phyloP scores from a whole-genome alignment of 2,113 vertebrate genomes.

The Eleginops maclovinus region DNA sequence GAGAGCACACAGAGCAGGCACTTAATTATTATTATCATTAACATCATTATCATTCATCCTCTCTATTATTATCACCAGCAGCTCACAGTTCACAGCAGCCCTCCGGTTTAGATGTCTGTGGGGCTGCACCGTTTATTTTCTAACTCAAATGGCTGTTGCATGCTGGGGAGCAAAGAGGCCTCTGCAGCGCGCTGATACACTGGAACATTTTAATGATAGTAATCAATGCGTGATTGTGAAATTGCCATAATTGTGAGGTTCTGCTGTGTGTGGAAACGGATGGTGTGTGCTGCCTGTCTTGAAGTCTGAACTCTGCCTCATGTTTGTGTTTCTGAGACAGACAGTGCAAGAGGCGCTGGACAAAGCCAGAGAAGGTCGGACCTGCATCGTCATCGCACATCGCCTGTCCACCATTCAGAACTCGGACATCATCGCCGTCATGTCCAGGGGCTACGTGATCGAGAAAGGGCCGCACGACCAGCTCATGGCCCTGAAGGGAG shows the following conservation, averaged over 20 bases:
- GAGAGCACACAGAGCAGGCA: slow-evolving; percentile 37
- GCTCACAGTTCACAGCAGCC: slow-evolving; percentile 39
- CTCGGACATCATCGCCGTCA: slow-evolving; percentile 86
- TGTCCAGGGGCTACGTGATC: slow-evolving; percentile 82
- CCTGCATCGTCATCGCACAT: slow-evolving; percentile 85
- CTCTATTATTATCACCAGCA: slow-evolving; percentile 61
- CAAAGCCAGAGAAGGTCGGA: slow-evolving; percentile 81
- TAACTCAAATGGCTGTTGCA: slow-evolving; percentile 33
- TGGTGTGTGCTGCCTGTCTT: slow-evolving; percentile 5
- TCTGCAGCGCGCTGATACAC: slow-evolving; percentile 29
- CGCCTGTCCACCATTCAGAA: slow-evolving; percentile 87
- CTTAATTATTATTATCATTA: slow-evolving; percentile 71
- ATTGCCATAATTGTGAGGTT: slow-evolving; percentile 63
- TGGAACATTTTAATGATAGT: slow-evolving; percentile 70
- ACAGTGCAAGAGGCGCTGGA: slow-evolving; percentile 83
- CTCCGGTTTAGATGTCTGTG: slow-evolving; percentile 29
- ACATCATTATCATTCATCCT: slow-evolving; percentile 68
- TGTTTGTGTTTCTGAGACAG: slow-evolving; percentile 53
- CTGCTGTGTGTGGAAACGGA: slow-evolving; percentile 22
- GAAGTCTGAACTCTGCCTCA: background rate
- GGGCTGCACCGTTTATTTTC: slow-evolving; percentile 9
- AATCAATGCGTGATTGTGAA: slow-evolving; percentile 69
- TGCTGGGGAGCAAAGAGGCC: slow-evolving; percentile 42
- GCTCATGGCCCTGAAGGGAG: slow-evolving; percentile 83
- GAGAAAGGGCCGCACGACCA: slow-evolving; percentile 84